These are phyloP conservation scores for Eumacrocentrus americanus DNA, from an alignment of 2,888 invertebrate genomes.

Conservation along the genomic window DNA sequence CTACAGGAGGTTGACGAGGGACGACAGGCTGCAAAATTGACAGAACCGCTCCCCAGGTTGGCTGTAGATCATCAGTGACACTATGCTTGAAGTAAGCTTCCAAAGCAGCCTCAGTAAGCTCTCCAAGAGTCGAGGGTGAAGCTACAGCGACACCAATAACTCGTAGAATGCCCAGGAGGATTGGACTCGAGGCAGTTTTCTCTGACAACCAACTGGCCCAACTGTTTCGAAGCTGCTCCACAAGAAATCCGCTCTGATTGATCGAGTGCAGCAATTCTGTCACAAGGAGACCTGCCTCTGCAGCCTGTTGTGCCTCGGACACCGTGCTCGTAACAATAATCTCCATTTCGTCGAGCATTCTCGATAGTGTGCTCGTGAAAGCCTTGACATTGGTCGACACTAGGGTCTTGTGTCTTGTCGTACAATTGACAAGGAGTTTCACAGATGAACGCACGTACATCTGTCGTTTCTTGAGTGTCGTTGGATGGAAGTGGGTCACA, in stretches of 20 bases:
- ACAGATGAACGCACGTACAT: slow-evolving; percentile 68
- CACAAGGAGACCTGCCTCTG: slow-evolving; percentile 64
- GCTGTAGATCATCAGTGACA: slow-evolving; percentile 57
- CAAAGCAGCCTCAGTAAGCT: slow-evolving; percentile 65
- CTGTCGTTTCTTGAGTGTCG: slow-evolving; percentile 66
- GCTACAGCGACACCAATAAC: slow-evolving; percentile 62
- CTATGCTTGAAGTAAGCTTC: slow-evolving; percentile 65
- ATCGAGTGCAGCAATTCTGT: slow-evolving; percentile 63
- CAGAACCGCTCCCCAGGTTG: slow-evolving; percentile 63
- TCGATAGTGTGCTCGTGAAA: slow-evolving; percentile 62
- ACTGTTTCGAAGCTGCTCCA: slow-evolving; percentile 54
- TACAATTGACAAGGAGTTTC: slow-evolving; percentile 66
- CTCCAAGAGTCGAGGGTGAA: slow-evolving; percentile 63
- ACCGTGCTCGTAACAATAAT: slow-evolving; percentile 60
- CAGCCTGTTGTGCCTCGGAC: slow-evolving; percentile 57
- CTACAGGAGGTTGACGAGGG: slow-evolving; percentile 63
- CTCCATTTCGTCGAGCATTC: slow-evolving; percentile 66
- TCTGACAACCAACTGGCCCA: slow-evolving; percentile 62
- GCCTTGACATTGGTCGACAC: slow-evolving; percentile 63
- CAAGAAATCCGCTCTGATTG: slow-evolving; percentile 55
- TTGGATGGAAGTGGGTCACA: slow-evolving; percentile 60
- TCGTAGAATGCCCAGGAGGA: slow-evolving; percentile 62
- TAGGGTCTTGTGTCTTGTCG: slow-evolving; percentile 64
- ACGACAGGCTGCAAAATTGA: slow-evolving; percentile 60
- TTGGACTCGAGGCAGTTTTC: slow-evolving; percentile 62